Conservation (phyloP, 2,888 invertebrate genomes). For the Conchocele bisecta region DNA sequence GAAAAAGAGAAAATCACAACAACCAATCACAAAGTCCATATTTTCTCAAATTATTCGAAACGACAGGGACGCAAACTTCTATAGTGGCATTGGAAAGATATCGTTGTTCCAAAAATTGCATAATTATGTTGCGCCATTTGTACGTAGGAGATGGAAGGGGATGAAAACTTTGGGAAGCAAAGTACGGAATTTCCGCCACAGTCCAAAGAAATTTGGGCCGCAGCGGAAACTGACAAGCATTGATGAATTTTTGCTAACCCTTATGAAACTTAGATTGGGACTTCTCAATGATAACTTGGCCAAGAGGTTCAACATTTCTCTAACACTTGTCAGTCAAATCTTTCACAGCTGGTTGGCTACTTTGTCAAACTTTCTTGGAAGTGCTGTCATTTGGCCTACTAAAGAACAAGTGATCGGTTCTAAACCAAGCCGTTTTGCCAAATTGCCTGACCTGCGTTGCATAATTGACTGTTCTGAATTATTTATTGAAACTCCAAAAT, state of each 20-base stretch:
- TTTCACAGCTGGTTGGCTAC: slow-evolving; percentile 13
- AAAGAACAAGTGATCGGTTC: slow-evolving; percentile 2
- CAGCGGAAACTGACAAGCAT: background rate
- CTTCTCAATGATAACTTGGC: background rate
- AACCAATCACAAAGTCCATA: background rate
- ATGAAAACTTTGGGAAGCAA: background rate
- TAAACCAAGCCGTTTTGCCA: background rate
- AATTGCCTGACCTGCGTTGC: slow-evolving; percentile 8
- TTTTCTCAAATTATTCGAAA: background rate
- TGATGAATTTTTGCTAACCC: background rate
- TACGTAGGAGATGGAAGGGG: background rate
- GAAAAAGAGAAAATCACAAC: background rate
- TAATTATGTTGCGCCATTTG: background rate
- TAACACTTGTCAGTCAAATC: slow-evolving; percentile 1
- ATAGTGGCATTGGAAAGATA: background rate
- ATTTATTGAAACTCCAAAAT: slow-evolving; percentile 30
- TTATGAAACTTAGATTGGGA: background rate
- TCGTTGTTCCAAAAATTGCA: background rate
- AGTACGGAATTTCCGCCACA: background rate
- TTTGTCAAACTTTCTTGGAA: background rate
- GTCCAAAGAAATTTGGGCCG: background rate
- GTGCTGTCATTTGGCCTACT: slow-evolving; percentile 11
- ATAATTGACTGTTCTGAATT: slow-evolving; percentile 48
- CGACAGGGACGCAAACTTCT: no score
- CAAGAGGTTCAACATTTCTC: slow-evolving; percentile 3